phyloP scores from a whole-genome alignment of 2,888 invertebrate genomes.

The Agriotes lineatus region DNA sequence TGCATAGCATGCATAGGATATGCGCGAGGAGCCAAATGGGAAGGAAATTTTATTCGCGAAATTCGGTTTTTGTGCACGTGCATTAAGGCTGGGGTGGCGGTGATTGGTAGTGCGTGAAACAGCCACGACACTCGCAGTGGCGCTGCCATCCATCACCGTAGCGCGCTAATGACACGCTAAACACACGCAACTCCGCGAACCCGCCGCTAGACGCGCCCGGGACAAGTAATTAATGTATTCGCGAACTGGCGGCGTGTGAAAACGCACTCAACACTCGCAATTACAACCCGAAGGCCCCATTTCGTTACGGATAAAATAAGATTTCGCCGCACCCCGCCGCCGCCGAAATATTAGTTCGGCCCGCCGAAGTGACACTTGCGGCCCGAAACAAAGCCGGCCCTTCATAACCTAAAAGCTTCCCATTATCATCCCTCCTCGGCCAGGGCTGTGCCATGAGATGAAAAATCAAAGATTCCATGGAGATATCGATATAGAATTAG shows the following conservation, averaged over 20 bases:
- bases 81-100: constrained; percentile 50
- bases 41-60: constrained; percentile 24
- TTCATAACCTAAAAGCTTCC: constrained; percentile 19
- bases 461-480: no score
- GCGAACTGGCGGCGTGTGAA: constrained; percentile 61
- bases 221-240: constrained; percentile 63
- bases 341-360: constrained; percentile 35
- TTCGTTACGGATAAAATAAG: constrained; percentile 44
- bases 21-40: constrained; percentile 6
- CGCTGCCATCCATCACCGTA: constrained; percentile 63
- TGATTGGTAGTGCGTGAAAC: constrained; percentile 64
- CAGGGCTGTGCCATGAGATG: no score
- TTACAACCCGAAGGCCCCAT: constrained; percentile 47
- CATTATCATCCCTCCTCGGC: constrained; percentile 11
- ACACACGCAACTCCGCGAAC: constrained; percentile 61
- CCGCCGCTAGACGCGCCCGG: constrained; percentile 54
- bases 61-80: constrained; percentile 32
- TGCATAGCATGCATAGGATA: background rate
- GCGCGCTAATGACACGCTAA: constrained; percentile 65
- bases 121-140: constrained; percentile 64
- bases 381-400: background rate
- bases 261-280: constrained; percentile 58
- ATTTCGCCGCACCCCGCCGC: constrained; percentile 38
- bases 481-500: no score
- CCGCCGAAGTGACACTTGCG: constrained; percentile 26